A percentile compares a stretch with the other conserved stretches of the same genome.
These are phyloP conservation scores for Zaprionus lachaisei DNA, from an alignment of 1,140 invertebrate genomes.

Conservation along the genomic window DNA sequence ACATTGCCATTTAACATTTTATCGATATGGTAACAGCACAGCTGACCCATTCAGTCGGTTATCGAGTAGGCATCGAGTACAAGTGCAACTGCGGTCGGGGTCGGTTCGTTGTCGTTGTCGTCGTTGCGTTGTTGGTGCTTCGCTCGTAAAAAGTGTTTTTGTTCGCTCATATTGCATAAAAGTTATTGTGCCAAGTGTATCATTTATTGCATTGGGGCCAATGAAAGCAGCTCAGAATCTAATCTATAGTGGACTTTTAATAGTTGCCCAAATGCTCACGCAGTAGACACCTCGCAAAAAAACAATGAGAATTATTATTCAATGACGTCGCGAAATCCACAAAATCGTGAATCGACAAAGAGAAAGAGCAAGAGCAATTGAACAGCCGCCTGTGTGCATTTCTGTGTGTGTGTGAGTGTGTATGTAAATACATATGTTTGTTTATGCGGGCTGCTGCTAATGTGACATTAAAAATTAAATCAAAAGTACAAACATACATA, in stretches of 20 bases:
- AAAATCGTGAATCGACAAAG: conserved; percentile 52
- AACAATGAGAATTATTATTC: conserved; percentile 53
- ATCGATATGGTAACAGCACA: conserved; percentile 23
- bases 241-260: conserved; percentile 44
- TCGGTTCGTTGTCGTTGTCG: conserved; percentile 29
- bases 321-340: conserved; percentile 68
- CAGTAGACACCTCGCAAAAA: conserved; percentile 28
- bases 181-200: conserved; percentile 60
- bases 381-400: conserved; percentile 20
- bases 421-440: conserved; percentile 49
- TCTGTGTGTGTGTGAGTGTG: conserved; percentile 19
- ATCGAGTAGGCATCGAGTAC: conserved; percentile 41
- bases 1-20: background rate
- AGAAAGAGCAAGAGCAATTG: conserved; percentile 41
- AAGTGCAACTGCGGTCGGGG: conserved; percentile 41
- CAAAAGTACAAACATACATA: conserved; percentile 33
- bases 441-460: conserved; percentile 53
- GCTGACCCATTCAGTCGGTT: conserved; percentile 24
- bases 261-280: conserved; percentile 32
- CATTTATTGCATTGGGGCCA: conserved; percentile 58
- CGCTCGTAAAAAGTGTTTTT: conserved; percentile 63
- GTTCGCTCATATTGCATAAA: conserved; percentile 57
- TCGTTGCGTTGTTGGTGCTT: conserved; percentile 37
- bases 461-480: conserved; percentile 40
- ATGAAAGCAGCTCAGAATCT: conserved; percentile 39